Conservation (phyloP, 2,888 invertebrate species). For the Lamellibrachia satsuma region DNA sequence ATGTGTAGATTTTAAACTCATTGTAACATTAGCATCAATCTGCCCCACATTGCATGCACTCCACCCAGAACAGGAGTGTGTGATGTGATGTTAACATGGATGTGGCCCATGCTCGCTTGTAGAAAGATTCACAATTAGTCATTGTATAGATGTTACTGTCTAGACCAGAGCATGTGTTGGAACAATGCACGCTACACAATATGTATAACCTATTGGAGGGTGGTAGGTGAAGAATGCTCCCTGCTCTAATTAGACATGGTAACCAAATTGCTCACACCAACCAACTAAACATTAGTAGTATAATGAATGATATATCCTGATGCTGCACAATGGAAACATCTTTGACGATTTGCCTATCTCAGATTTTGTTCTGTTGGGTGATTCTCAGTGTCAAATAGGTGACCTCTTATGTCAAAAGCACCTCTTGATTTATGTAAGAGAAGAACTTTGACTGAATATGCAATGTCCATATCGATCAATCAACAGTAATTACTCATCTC, state of each 20-base stretch:
- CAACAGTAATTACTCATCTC: too few relatives aligned
- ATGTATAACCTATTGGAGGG: too few relatives aligned
- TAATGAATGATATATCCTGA: too few relatives aligned
- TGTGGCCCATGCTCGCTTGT: not conserved
- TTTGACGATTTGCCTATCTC: too few relatives aligned
- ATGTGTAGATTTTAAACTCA: not conserved
- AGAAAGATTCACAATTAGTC: not conserved
- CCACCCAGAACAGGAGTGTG: not conserved
- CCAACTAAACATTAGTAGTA: too few relatives aligned
- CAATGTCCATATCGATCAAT: not conserved
- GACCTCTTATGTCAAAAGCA: not conserved
- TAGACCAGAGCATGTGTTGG: not conserved
- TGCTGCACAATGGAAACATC: too few relatives aligned
- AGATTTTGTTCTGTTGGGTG: too few relatives aligned
- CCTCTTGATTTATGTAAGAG: not conserved
- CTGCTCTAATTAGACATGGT: too few relatives aligned
- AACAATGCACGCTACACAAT: too few relatives aligned
- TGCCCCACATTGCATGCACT: not conserved
- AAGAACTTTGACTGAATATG: not conserved
- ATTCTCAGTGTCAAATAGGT: not conserved
- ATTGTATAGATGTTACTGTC: conserved; percentile 3
- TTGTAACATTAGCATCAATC: not conserved
- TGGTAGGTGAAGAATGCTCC: too few relatives aligned
- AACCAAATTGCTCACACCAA: too few relatives aligned
- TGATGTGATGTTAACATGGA: not conserved